Percentiles rank a stretch among this genome's conserved stretches.
Evolutionary conservation across 2,888 invertebrate genomes (phyloP).

Genomic region (Hirtodrosophila trivittata): DNA sequence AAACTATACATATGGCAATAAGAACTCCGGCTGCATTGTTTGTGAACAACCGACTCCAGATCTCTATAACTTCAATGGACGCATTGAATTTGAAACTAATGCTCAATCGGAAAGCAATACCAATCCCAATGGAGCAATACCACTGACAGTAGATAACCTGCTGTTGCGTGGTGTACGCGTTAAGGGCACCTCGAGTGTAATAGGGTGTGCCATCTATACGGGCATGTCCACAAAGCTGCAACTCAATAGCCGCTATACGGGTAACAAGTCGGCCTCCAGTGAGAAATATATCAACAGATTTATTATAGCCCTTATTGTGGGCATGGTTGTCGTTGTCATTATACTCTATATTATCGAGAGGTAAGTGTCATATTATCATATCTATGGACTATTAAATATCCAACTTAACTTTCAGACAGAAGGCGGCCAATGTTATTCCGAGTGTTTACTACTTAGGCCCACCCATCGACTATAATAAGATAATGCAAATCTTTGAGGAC

Average conservation of each 20-base stretch:
- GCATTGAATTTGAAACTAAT: constrained; percentile 76
- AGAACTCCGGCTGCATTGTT: constrained; percentile 86
- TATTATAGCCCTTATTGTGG: constrained; percentile 87
- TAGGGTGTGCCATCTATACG: constrained; percentile 92
- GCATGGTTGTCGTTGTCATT: constrained; percentile 87
- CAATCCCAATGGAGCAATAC: constrained; percentile 79
- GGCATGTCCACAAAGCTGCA: constrained; percentile 92
- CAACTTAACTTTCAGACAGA: constrained; percentile 62
- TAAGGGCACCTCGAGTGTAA: constrained; percentile 90
- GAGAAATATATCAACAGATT: constrained; percentile 89
- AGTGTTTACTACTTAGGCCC: constrained; percentile 82
- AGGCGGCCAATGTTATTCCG: constrained; percentile 68
- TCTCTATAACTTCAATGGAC: constrained; percentile 91
- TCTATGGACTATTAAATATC: background rate
- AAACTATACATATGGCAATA: constrained; percentile 56
- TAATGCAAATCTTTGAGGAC: constrained; percentile 85
- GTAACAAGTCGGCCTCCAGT: constrained; percentile 89
- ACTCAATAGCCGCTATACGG: constrained; percentile 90
- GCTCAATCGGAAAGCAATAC: constrained; percentile 79
- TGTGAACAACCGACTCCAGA: constrained; percentile 90
- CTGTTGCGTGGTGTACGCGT: constrained; percentile 90
- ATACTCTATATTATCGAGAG: constrained; percentile 86
- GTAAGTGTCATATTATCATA: too few relatives aligned
- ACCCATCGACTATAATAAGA: constrained; percentile 62
- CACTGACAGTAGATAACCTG: constrained; percentile 89